Evolutionary conservation across 2,113 vertebrate species (phyloP).

Genomic region (Macrotus californicus): DNA sequence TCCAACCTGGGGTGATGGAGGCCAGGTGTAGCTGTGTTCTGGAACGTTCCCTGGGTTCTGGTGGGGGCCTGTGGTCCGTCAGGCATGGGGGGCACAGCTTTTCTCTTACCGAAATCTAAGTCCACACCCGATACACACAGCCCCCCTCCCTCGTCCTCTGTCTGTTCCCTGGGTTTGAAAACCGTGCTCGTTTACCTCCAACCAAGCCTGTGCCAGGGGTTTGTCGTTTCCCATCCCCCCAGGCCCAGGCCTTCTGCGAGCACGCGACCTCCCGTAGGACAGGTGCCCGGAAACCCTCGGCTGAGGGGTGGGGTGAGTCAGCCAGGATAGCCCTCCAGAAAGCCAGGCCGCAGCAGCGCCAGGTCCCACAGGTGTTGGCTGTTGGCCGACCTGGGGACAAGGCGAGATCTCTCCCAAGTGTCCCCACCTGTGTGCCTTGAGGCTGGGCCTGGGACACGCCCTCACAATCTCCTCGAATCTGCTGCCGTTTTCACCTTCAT

Average conservation of each 20-base stretch:
- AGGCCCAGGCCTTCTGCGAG: not conserved
- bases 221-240: not conserved
- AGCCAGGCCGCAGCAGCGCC: accelerated
- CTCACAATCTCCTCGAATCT: accelerated
- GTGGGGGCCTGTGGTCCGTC: no score
- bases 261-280: accelerated
- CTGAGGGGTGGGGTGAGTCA: no score
- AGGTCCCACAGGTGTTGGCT: accelerated
- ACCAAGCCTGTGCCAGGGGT: no score
- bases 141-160: not conserved
- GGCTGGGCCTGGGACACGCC: accelerated
- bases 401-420: accelerated
- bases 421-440: accelerated
- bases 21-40: not conserved
- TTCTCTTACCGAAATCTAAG: not conserved
- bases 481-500: accelerated
- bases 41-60: not conserved
- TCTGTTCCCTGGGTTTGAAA: not conserved
- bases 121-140: no score
- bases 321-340: not conserved
- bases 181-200: not conserved
- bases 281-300: not conserved
- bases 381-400: accelerated
- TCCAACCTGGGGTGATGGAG: not conserved
- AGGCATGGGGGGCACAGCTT: not conserved